phyloP scores from a whole-genome alignment of 2,113 vertebrate genomes.

The Elaphurus davidianus region DNA sequence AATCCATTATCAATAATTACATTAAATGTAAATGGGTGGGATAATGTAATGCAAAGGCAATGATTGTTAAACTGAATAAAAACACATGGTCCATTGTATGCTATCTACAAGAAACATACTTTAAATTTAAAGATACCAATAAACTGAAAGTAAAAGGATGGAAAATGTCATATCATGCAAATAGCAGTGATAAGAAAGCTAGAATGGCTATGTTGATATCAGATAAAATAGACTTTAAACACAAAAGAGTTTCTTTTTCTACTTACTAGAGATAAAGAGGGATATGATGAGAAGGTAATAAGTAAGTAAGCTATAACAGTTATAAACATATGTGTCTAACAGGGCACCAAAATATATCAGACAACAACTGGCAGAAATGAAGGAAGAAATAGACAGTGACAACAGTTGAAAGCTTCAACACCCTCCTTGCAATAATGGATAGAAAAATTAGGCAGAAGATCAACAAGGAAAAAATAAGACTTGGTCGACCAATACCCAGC shows the following conservation, averaged over 20 bases:
- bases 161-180: background rate
- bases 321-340: background rate
- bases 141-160: background rate
- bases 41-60: background rate
- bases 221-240: background rate
- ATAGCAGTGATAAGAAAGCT: background rate
- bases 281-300: background rate
- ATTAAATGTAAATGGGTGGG: background rate
- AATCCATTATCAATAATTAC: background rate
- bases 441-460: background rate
- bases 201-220: background rate
- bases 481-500: background rate
- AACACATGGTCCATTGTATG: background rate
- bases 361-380: background rate
- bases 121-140: background rate
- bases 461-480: background rate
- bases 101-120: background rate
- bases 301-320: background rate
- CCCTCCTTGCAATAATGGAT: background rate
- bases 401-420: background rate
- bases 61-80: background rate
- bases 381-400: background rate
- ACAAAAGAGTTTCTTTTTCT: background rate
- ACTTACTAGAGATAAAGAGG: background rate
- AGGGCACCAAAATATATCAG: background rate